Evolutionary conservation across 2,113 vertebrate species (phyloP).

Genomic region (Poecilia latipinna): DNA sequence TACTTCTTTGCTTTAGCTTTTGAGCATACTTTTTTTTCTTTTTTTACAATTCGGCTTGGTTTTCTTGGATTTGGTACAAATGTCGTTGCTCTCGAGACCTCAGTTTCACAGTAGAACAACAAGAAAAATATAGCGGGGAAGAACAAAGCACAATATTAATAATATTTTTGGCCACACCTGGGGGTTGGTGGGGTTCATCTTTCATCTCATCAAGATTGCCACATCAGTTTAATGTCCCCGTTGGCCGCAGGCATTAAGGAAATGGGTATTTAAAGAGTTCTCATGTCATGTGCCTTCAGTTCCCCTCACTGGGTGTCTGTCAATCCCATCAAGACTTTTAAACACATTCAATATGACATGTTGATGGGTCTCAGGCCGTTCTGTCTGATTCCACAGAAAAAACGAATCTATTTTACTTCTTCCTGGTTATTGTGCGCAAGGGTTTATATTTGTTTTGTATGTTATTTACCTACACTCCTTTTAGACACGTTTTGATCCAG

Average conservation of each 20-base stretch:
- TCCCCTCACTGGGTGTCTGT: not conserved
- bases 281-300: conserved; percentile 30
- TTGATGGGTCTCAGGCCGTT: conserved; percentile 3
- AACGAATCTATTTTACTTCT: conserved; percentile 6
- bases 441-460: too few relatives aligned
- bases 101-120: too few relatives aligned
- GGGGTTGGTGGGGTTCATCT: conserved; percentile 2
- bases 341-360: conserved; percentile 7
- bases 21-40: too few relatives aligned
- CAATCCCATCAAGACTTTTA: conserved; percentile 29
- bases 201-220: conserved; percentile 19
- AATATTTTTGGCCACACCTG: conserved; percentile 9
- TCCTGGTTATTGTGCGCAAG: not conserved
- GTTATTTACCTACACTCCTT: not conserved
- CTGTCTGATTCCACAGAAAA: conserved; percentile 17
- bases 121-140: too few relatives aligned
- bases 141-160: too few relatives aligned
- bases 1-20: too few relatives aligned
- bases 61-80: too few relatives aligned
- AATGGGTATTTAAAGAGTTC: conserved; percentile 27
- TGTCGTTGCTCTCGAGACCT: too few relatives aligned
- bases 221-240: conserved; percentile 34
- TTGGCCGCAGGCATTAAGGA: conserved; percentile 30
- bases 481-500: not conserved
- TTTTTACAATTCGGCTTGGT: too few relatives aligned